phyloP scores from a whole-genome alignment of 2,888 invertebrate species.

The Leucozona laternaria region DNA sequence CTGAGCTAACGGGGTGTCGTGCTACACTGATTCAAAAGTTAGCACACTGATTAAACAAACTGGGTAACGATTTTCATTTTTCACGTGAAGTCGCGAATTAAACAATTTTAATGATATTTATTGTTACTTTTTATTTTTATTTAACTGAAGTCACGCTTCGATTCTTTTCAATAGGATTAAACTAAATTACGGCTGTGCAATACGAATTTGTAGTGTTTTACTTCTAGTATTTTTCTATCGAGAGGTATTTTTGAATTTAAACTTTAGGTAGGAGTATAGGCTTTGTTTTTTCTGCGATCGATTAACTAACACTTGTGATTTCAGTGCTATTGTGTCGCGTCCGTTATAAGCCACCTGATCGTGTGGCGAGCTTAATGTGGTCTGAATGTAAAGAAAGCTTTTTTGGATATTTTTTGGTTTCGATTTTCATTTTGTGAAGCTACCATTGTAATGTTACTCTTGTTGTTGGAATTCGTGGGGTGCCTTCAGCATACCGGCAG shows the following conservation, averaged over 20 bases:
- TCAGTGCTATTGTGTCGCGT: conserved; percentile 42
- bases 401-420: conserved; percentile 27
- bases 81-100: conserved; percentile 60
- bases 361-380: conserved; percentile 46
- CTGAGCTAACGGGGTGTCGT: conserved; percentile 39
- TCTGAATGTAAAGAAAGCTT: conserved; percentile 60
- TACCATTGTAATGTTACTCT: conserved; percentile 1
- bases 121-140: conserved; percentile 33
- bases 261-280: conserved; percentile 25
- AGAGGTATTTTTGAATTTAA: conserved; percentile 22
- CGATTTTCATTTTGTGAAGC: conserved; percentile 42
- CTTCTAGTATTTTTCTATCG: conserved; percentile 23
- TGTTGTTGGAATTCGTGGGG: conserved; percentile 18
- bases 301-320: conserved; percentile 40
- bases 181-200: conserved; percentile 45
- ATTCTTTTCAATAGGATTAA: conserved; percentile 53
- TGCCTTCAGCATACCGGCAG: background rate
- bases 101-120: conserved; percentile 57
- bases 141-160: conserved; percentile 67
- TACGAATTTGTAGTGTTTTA: conserved; percentile 38
- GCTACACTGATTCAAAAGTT: conserved; percentile 36
- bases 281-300: conserved; percentile 34
- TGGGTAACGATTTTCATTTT: conserved; percentile 58
- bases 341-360: conserved; percentile 68
- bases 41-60: conserved; percentile 52